Conservation (phyloP, 2,888 invertebrate species). For the Sipha maydis region DNA sequence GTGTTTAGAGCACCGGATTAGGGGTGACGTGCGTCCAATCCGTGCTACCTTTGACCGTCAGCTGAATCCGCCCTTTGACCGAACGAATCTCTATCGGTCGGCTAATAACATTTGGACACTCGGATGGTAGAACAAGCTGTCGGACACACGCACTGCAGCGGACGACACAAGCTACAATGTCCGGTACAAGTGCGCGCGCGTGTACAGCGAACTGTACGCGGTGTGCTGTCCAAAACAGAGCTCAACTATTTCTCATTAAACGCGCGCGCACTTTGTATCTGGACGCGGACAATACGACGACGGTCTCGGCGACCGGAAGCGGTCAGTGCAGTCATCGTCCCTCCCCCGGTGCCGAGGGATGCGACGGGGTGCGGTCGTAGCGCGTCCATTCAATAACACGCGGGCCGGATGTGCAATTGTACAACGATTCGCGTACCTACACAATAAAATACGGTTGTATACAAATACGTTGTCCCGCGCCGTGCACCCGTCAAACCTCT, state of each 20-base stretch:
- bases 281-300: slow-evolving; percentile 6
- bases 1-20: not conserved
- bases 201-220: not conserved
- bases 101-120: not conserved
- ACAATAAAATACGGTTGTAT: not conserved
- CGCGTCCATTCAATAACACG: not conserved
- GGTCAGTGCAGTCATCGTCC: not conserved
- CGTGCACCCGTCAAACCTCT: not conserved
- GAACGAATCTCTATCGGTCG: slow-evolving; percentile 4
- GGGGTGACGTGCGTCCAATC: too few species aligned
- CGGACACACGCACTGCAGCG: not conserved
- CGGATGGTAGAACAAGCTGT: not conserved
- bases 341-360: not conserved
- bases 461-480: not conserved
- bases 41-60: too few species aligned
- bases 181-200: not conserved
- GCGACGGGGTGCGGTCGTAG: not conserved
- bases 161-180: slow-evolving; percentile 20
- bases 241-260: slow-evolving; percentile 18
- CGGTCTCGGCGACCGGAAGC: not conserved
- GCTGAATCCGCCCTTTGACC: not conserved
- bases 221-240: slow-evolving; percentile 44
- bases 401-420: not conserved
- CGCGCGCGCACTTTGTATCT: not conserved
- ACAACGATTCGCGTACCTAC: too few species aligned